Evolutionary conservation across 2,113 vertebrate species (phyloP).

Genomic region (Miniopterus natalensis): DNA sequence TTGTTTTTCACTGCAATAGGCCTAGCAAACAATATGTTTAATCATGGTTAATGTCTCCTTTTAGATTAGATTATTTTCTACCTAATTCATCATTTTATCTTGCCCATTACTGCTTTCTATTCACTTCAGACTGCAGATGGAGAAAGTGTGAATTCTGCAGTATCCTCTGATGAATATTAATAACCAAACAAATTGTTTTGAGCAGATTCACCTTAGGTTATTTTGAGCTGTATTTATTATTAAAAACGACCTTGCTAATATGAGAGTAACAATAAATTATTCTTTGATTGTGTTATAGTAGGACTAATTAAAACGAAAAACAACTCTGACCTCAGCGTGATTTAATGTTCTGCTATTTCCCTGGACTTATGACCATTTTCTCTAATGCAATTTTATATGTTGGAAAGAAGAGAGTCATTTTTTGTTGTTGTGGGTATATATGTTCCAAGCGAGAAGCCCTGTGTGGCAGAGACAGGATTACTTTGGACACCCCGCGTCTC

Average conservation of each 20-base stretch:
- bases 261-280: conserved; percentile 44
- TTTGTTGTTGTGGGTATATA: background rate
- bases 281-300: conserved; percentile 53
- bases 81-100: conserved; percentile 54
- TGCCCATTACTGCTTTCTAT: background rate
- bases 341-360: conserved; percentile 40
- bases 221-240: background rate
- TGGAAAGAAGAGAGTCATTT: background rate
- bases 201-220: conserved; percentile 21
- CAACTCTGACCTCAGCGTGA: conserved; percentile 1
- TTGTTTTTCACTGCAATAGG: background rate
- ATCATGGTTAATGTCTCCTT: background rate
- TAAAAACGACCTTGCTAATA: conserved; percentile 15
- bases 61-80: conserved; percentile 47
- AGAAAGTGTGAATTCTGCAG: background rate
- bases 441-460: background rate
- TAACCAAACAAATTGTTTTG: conserved; percentile 19
- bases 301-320: conserved; percentile 63
- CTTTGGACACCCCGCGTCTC: background rate
- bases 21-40: conserved; percentile 48
- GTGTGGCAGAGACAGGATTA: background rate
- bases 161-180: background rate
- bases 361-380: background rate
- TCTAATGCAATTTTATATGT: conserved; percentile 23
- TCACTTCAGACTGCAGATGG: background rate